These are phyloP conservation scores for Rallus limicola DNA, from an alignment of 2,113 vertebrate genomes.

Conservation along the genomic window DNA sequence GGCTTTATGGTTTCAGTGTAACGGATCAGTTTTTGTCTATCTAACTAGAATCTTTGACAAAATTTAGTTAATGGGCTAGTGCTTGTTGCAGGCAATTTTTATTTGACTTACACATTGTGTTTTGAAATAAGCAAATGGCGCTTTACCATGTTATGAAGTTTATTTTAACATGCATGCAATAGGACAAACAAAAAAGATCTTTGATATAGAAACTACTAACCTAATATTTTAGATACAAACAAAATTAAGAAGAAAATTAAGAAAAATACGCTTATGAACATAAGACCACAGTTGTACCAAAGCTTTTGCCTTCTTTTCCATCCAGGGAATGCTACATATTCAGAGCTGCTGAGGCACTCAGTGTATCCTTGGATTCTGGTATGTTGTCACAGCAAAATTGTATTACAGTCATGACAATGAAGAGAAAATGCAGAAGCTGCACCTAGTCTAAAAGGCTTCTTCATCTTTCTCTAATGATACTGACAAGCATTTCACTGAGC, in stretches of 20 bases:
- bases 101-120: background rate
- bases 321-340: constrained; percentile 11
- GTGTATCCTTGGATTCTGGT: background rate
- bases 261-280: background rate
- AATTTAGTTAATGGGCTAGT: constrained; percentile 44
- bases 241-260: background rate
- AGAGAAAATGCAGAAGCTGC: background rate
- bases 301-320: background rate
- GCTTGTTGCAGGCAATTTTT: constrained; percentile 33
- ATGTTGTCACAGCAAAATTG: background rate
- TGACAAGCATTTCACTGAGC: background rate
- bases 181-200: background rate
- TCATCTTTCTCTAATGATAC: background rate
- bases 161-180: background rate
- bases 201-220: background rate
- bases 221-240: background rate
- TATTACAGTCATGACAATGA: background rate
- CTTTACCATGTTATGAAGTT: background rate
- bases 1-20: background rate
- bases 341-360: background rate
- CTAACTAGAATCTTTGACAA: constrained; percentile 25
- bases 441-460: background rate
- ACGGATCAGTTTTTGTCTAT: constrained; percentile 57
- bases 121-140: constrained; percentile 37
- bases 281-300: background rate